These are phyloP conservation scores for Hymenochirus boettgeri DNA, from an alignment of 2,113 vertebrate species.

Conservation along the genomic window DNA sequence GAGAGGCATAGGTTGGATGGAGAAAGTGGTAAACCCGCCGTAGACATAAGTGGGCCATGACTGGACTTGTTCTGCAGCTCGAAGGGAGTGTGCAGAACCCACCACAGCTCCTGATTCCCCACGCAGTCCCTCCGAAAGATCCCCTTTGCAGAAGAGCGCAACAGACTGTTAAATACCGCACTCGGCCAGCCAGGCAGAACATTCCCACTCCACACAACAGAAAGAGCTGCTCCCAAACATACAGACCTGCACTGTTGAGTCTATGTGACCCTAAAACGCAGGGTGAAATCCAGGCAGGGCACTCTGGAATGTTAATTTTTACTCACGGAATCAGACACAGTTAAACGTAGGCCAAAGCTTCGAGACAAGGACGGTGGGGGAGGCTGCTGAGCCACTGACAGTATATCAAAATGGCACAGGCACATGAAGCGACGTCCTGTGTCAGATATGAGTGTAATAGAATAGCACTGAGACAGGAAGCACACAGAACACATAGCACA, in stretches of 20 bases:
- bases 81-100: constrained; percentile 55
- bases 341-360: constrained; percentile 86
- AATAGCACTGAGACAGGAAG: constrained; percentile 72
- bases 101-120: constrained; percentile 44
- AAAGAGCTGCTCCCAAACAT: constrained; percentile 32
- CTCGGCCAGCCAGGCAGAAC: constrained; percentile 55
- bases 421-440: constrained; percentile 71
- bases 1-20: constrained; percentile 81
- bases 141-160: constrained; percentile 77
- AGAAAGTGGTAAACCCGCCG: constrained; percentile 85
- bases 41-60: constrained; percentile 83
- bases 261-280: constrained; percentile 76
- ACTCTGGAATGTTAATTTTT: constrained; percentile 80
- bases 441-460: constrained; percentile 62
- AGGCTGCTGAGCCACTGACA: constrained; percentile 53
- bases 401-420: constrained; percentile 82
- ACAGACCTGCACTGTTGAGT: constrained; percentile 70
- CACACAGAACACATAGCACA: constrained; percentile 58
- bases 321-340: constrained; percentile 88
- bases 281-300: constrained; percentile 71
- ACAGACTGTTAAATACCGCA: constrained; percentile 70
- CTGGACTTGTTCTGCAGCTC: constrained; percentile 75
- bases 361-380: constrained; percentile 78
- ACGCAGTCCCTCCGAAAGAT: constrained; percentile 63
- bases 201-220: constrained; percentile 53